Evolutionary conservation across 2,113 vertebrate genomes (phyloP), one percentile per base, ranked within the genome.

Genomic region (Pleuronectes platessa): DNA sequence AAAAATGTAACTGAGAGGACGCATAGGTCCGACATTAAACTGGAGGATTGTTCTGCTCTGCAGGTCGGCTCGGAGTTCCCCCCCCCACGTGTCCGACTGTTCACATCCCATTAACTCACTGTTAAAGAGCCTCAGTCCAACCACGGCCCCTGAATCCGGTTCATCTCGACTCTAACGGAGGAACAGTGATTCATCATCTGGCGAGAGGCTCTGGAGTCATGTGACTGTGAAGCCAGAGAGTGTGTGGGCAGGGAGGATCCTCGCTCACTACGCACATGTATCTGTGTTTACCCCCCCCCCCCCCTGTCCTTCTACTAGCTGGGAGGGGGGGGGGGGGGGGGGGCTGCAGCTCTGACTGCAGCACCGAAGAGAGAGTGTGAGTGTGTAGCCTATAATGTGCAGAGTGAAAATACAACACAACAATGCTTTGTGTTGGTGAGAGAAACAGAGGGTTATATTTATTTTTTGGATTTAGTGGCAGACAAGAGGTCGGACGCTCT

Each of bases 61-160:
- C 54, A 67, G 75, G 71, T 82, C 76, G 81, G 78, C 61, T 60
- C 4, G 6, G 45, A 53, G 68, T 82, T 82, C 45, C 69, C 26
- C 26, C 26, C 26, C 66, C 40, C 15, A 62, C 2, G 71, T 71
- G 80, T 80, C 74, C 74, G 18, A 49, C 59, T 61, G 55, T 85
- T 82, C 76, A 67, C 68, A 61, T 87, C 79, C 69, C 66, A 66
- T 79, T 82, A 77, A 51, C 56, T 79, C 2, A 2, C 27, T 5
- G 56, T 60, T 60, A 27, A 68, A 82, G 65, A n/a, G 63, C 75
- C 71, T 59, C 55, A 69, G 69, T 75, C 80, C 35, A 62, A n/a
- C 69, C 40, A 18, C 65, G n/a, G 40, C 65, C 55, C 76, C 42
- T 59, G 59, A 10, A 5, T 35, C 54, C 55, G 58, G 55, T 51